Evolutionary conservation across 2,113 vertebrate genomes (phyloP).

Genomic region (Solea senegalensis): DNA sequence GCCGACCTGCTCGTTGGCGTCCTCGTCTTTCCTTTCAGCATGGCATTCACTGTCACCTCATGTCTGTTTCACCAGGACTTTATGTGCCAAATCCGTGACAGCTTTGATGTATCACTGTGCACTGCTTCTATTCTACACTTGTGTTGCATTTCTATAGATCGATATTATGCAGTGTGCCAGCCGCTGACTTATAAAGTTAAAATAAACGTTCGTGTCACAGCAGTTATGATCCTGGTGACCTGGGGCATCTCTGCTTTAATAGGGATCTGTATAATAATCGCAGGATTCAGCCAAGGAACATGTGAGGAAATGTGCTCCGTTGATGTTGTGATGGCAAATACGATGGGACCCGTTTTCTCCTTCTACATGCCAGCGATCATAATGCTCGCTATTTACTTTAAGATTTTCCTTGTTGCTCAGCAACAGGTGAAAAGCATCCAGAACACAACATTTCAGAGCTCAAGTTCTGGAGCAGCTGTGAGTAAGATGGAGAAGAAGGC

Average conservation of each 20-base stretch:
- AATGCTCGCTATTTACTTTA: constrained; percentile 48
- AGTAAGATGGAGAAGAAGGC: constrained; percentile 43
- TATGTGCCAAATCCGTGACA: constrained; percentile 52
- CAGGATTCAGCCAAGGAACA: constrained; percentile 23
- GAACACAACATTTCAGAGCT: background rate
- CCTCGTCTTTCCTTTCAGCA: constrained; percentile 29
- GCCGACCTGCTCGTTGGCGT: constrained; percentile 24
- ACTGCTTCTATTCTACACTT: constrained; percentile 59
- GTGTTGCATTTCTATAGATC: constrained; percentile 57
- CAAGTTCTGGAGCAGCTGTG: constrained; percentile 8
- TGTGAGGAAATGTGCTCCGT: constrained; percentile 20
- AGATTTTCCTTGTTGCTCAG: constrained; percentile 47
- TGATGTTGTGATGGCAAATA: constrained; percentile 30
- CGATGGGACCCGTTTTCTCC: constrained; percentile 32
- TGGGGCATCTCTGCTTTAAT: constrained; percentile 83
- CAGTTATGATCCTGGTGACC: constrained; percentile 80
- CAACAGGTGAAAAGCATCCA: constrained; percentile 37
- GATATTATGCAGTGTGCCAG: constrained; percentile 64
- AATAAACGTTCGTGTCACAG: constrained; percentile 70
- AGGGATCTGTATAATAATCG: constrained; percentile 71
- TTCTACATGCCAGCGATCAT: constrained; percentile 49
- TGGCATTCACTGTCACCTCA: constrained; percentile 18
- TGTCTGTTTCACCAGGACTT: constrained; percentile 39
- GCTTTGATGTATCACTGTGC: constrained; percentile 43
- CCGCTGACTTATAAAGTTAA: constrained; percentile 81